Conservation (phyloP, 2,888 invertebrate species). For the Aproaerema taeniolella region DNA sequence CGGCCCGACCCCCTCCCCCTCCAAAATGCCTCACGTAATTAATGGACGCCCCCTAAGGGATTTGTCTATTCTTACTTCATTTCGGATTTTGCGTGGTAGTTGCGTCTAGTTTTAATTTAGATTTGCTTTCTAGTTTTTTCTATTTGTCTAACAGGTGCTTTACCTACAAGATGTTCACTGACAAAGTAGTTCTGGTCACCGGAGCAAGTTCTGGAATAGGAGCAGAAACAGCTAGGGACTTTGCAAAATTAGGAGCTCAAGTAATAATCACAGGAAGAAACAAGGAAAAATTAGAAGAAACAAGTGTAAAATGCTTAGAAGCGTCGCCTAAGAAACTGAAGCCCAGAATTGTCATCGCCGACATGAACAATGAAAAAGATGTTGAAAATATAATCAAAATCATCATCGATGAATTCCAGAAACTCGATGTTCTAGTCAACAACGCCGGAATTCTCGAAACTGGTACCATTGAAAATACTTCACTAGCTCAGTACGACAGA, state of each 20-base stretch:
- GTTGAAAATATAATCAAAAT: constrained; percentile 80
- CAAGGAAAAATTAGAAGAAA: constrained; percentile 79
- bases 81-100: too few relatives aligned
- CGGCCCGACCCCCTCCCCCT: too few relatives aligned
- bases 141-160: too few relatives aligned
- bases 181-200: constrained; percentile 80
- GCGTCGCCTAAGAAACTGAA: constrained; percentile 46
- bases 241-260: constrained; percentile 80
- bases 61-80: too few relatives aligned
- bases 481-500: constrained; percentile 89
- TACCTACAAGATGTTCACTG: constrained; percentile 54
- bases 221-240: constrained; percentile 81
- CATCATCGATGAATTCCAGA: constrained; percentile 81
- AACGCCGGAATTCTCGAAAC: constrained; percentile 91
- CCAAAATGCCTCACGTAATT: too few relatives aligned
- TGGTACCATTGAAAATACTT: constrained; percentile 89
- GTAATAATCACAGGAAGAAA: constrained; percentile 84
- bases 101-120: too few relatives aligned
- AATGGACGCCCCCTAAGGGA: too few relatives aligned
- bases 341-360: constrained; percentile 79
- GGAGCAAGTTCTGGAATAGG: constrained; percentile 89
- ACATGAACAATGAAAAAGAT: constrained; percentile 82
- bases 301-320: constrained; percentile 76
- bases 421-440: constrained; percentile 88
- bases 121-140: too few relatives aligned